Percentiles rank a stretch among this genome's conserved stretches.
These are phyloP conservation scores for Cryptophagus acutangulus DNA, from an alignment of 2,888 invertebrate genomes.

Conservation along the genomic window DNA sequence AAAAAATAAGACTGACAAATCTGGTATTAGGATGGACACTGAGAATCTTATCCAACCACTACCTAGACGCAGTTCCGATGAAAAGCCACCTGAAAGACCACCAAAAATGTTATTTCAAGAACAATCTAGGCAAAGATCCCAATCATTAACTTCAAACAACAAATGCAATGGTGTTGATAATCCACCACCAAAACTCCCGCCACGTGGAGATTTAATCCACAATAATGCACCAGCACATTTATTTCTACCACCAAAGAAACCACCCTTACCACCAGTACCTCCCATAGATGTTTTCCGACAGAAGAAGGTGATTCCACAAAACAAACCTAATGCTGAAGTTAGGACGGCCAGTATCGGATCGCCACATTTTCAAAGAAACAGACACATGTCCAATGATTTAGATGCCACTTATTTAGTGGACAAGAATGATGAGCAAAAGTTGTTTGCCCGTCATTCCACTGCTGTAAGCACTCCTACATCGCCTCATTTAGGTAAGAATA, in stretches of 20 bases:
- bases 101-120: constrained; percentile 57
- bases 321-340: constrained; percentile 48
- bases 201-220: constrained; percentile 49
- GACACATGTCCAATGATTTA: constrained; percentile 56
- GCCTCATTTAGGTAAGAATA: constrained; percentile 43
- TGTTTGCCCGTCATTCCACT: constrained; percentile 30
- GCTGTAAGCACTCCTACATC: constrained; percentile 48
- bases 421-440: constrained; percentile 19
- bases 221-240: constrained; percentile 51
- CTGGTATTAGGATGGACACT: constrained; percentile 44
- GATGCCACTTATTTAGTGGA: constrained; percentile 46
- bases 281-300: constrained; percentile 58
- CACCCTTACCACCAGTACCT: constrained; percentile 66
- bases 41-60: constrained; percentile 62
- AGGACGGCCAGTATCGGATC: constrained; percentile 61
- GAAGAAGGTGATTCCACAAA: constrained; percentile 47
- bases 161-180: constrained; percentile 3
- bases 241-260: constrained; percentile 64
- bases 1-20: constrained; percentile 53
- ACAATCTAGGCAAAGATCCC: constrained; percentile 53
- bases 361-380: constrained; percentile 58
- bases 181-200: constrained; percentile 52
- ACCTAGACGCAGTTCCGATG: constrained; percentile 56
- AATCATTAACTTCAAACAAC: constrained; percentile 50
- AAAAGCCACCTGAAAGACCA: constrained; percentile 63